Base-by-base conservation (phyloP, 1,140 invertebrate genomes). In the Reticulitermes speratus region DNA sequence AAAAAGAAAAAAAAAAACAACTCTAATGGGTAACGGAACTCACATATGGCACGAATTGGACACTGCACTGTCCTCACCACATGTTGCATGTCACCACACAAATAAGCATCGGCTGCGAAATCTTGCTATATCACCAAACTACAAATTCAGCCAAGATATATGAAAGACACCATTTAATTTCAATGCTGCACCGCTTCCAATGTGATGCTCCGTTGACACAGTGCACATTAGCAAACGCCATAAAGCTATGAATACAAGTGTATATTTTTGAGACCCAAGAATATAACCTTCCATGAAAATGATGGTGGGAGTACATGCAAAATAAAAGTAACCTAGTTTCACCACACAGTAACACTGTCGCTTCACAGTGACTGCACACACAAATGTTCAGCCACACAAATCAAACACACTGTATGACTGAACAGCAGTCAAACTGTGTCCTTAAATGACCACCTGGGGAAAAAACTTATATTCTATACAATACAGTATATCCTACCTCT, bases 11-110 rank as follows among this genome's bases (percentile, higher is more conserved):
- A 8, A n/a, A 75, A 69, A 69, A 3, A 30, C 3, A 69, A 75
- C 7, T 75, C 65, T 65, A 75, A 75, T 8, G 65, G 14, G 5
- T 75, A 75, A 75, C n/a, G 25, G 65, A 75, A 75, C 65, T 75
- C 65, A 75, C 25, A 75, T 38, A 75, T 30, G 65, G 65, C 65
- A 75, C 65, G 65, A 75, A 75, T n/a, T 75, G 65, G 65, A 30
- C 65, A 75, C 65, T 75, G 25, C 65, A 75, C 65, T 75, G 25
- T 75, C 65, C 65, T 75, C 65, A 75, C 65, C 65, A 30, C 65
- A 75, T 75, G 65, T 75, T 75, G 65, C 65, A 75, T 75, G n/a
- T 75, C 65, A 75, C 65, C 65, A 75, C 65, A 75, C 65, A 75
- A 9, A 75, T 75, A 25, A 75, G n/a, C 65, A 75, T n/a, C 65